A percentile compares a stretch with the other conserved stretches of the same genome.
These are phyloP conservation scores for Heterochromis multidens DNA, from an alignment of 2,113 vertebrate species.

Conservation along the genomic window DNA sequence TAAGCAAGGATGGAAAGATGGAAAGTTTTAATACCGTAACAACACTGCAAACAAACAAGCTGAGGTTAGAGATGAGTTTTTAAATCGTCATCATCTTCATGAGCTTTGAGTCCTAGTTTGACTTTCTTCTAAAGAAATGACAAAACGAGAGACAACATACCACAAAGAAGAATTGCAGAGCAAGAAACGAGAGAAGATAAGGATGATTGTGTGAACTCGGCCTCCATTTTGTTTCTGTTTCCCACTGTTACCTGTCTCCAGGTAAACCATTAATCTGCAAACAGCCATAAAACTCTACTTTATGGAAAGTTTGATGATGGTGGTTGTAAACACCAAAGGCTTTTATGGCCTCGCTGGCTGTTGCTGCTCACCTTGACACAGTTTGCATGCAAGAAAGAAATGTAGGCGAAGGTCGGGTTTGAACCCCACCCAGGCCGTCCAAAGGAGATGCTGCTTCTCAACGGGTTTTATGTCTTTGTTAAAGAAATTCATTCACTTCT, in stretches of 20 bases:
- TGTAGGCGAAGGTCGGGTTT: not conserved
- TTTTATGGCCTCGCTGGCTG: conserved; percentile 28
- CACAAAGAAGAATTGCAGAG: not conserved
- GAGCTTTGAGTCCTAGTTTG: not conserved
- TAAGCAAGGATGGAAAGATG: not conserved
- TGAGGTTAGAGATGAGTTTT: not conserved
- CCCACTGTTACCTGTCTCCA: conserved; percentile 62
- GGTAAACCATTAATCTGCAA: conserved; percentile 62
- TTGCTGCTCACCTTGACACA: conserved; percentile 48
- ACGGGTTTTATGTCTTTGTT: not conserved
- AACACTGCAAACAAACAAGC: not conserved
- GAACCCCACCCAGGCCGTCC: not conserved
- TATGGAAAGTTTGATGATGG: conserved; percentile 69
- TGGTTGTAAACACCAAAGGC: conserved; percentile 44
- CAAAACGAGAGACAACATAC: not conserved
- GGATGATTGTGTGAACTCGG: not conserved
- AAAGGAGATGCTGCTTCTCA: not conserved
- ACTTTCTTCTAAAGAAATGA: not conserved
- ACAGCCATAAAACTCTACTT: conserved; percentile 55
- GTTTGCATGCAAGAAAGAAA: conserved; percentile 7
- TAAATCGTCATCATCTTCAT: not conserved
- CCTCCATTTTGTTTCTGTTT: conserved; percentile 32
- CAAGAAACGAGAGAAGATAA: not conserved
- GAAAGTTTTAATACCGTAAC: not conserved
- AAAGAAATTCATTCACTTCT: not conserved